A percentile compares a stretch with the other conserved stretches of the same genome.
These are phyloP conservation scores for Coreius guichenoti DNA, from an alignment of 2,797 vertebrate species.

Conservation along the genomic window DNA sequence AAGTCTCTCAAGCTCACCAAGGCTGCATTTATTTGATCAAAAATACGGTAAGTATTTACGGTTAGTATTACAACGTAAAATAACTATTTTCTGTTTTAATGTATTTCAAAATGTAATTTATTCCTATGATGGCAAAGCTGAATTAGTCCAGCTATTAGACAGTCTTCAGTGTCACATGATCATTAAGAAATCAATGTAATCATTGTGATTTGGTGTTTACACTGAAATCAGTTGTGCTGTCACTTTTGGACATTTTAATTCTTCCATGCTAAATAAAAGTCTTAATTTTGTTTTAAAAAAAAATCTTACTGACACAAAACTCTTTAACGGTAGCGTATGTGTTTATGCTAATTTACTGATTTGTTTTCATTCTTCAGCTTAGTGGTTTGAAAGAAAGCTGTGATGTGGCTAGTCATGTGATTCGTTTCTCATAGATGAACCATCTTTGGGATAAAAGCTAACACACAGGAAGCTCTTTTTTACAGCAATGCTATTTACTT, in stretches of 20 bases:
- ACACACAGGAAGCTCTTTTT: background rate
- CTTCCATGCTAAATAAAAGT: background rate
- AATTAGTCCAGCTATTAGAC: background rate
- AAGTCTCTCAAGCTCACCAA: background rate
- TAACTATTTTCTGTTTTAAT: background rate
- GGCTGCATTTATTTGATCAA: background rate
- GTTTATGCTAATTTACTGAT: background rate
- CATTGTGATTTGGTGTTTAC: too few species aligned
- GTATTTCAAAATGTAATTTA: background rate
- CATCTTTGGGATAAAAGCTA: conserved; percentile 4
- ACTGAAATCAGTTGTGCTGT: background rate
- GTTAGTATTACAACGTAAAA: background rate
- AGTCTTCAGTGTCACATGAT: background rate
- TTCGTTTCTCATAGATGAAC: background rate
- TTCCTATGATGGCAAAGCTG: background rate
- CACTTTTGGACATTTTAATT: background rate
- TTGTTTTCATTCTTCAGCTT: background rate
- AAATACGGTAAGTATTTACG: too few species aligned
- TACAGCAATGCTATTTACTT: conserved; percentile 30
- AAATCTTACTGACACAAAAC: too few species aligned
- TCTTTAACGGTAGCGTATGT: too few species aligned
- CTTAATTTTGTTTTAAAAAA: too few species aligned
- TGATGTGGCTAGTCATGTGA: conserved; percentile 22
- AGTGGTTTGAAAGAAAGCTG: background rate
- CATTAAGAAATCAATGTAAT: background rate